Base-by-base conservation (phyloP, 1,140 invertebrate species). In the Eupeodes corollae region DNA sequence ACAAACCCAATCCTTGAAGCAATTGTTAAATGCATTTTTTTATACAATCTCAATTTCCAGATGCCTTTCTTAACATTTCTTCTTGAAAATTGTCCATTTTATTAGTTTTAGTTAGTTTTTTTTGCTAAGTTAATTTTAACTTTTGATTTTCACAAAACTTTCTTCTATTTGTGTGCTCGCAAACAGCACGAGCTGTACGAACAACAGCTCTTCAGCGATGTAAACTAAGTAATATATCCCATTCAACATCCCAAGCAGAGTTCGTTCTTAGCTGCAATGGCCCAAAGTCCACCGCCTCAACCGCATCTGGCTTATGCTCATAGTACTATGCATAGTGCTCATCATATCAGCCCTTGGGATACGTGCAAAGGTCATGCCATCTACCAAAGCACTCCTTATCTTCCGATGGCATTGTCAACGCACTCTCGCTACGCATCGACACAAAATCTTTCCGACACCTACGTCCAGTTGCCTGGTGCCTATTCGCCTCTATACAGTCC, bases 221-320 rank as follows among this genome's bases (percentile, higher is more conserved):
- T 88, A 6, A 88, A 92, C 63, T 92, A 88, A 57, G 88, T 91
- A 0, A 86, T 91, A 61, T 92, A 90, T 58, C 88, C 88, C 0
- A 66, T 90, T 41, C 87, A 91, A 68, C 88, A 92, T 68, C 87
- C 88, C 16, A 91, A 91, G 59, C 75, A 86, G 57, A 84, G 83
- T 2, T 81, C 77, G 0, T 56, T 80, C 6, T 52, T 81, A 26
- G 78, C 79, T 0, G 78, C 78, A 6, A 72, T 80, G 68, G 77
- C 76, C 5, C 73, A 75, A 6, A 72, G 72, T 53, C 73, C 74
- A 11, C 73, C 73, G 5, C 74, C 75, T 0, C 75, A 76, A 49
- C 73, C 75, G 5, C 78, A 77, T 52, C 70, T 78, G 13, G 69
- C 73, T 9, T 68, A 69, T 59, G 21, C 21, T 26, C 51, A 45